Evolutionary conservation across 92 coral and sea anemone genomes (phyloP).

Genomic region (Bergia puertoricense): DNA sequence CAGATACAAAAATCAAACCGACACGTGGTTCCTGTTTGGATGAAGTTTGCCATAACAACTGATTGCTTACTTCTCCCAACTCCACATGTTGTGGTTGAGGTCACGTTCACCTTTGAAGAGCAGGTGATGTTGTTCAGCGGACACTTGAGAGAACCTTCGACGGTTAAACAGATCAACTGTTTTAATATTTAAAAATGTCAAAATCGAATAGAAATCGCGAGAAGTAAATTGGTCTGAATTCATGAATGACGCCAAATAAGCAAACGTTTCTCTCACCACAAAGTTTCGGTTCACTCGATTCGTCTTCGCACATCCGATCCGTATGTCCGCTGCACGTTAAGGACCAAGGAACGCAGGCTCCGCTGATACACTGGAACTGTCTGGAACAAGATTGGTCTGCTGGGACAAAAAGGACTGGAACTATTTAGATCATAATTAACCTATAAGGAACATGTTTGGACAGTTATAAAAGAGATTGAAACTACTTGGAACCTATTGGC

Average conservation of each 20-base stretch:
- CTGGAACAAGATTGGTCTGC: slow-evolving; percentile 9
- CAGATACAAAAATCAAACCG: not conserved
- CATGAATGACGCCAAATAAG: not conserved
- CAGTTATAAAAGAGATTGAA: too few species aligned
- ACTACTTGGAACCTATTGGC: too few species aligned
- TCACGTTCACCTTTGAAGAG: slow-evolving; percentile 22
- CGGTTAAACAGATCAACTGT: not conserved
- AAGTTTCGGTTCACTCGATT: slow-evolving; percentile 69
- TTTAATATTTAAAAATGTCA: not conserved
- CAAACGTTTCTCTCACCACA: slow-evolving; percentile 54
- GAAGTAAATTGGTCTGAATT: not conserved
- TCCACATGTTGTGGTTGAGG: slow-evolving; percentile 15
- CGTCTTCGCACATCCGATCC: slow-evolving; percentile 69
- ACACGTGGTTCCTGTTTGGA: not conserved
- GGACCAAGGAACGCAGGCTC: slow-evolving; percentile 66
- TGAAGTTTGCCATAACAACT: not conserved
- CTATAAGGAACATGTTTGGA: too few species aligned
- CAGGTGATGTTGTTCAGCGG: slow-evolving; percentile 48
- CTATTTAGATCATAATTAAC: too few species aligned
- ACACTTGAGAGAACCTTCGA: slow-evolving; percentile 7
- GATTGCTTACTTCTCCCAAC: slow-evolving; percentile 26
- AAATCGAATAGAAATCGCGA: not conserved
- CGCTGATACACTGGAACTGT: slow-evolving; percentile 70
- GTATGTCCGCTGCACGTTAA: slow-evolving; percentile 66
- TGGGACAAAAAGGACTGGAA: not conserved